These are phyloP conservation scores for Dufourea novaeangliae DNA, from an alignment of 1,140 invertebrate species.

Conservation along the genomic window DNA sequence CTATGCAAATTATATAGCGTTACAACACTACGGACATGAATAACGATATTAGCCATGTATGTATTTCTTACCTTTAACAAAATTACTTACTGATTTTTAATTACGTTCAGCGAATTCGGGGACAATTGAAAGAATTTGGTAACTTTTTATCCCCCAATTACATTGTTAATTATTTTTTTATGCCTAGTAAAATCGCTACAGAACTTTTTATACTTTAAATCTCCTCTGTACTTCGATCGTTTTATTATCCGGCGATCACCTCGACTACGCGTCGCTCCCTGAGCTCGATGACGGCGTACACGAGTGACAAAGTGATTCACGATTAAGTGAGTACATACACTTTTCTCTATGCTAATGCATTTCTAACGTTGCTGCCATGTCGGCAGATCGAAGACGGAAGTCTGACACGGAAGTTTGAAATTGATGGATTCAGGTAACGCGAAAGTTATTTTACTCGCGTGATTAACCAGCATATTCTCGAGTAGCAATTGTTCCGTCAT, in stretches of 20 bases:
- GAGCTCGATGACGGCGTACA: not conserved
- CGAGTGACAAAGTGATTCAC: not conserved
- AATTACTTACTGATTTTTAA: too few relatives aligned
- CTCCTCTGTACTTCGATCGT: not conserved
- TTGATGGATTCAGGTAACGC: not conserved
- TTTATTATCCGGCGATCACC: not conserved
- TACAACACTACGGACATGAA: too few relatives aligned
- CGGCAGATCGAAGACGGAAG: not conserved
- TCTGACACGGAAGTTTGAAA: not conserved
- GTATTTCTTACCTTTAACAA: too few relatives aligned
- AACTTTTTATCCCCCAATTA: not conserved
- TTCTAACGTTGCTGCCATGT: not conserved
- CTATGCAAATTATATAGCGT: too few relatives aligned
- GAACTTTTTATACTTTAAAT: not conserved
- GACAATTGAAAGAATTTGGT: too few relatives aligned
- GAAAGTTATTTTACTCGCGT: not conserved
- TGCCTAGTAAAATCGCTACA: not conserved
- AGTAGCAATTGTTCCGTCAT: too few relatives aligned
- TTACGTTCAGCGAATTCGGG: too few relatives aligned
- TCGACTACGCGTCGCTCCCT: not conserved
- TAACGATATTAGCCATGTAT: too few relatives aligned
- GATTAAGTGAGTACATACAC: constrained; percentile 12
- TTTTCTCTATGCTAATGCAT: constrained; percentile 11
- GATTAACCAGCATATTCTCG: too few relatives aligned
- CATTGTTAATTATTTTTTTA: not conserved